phyloP scores from a whole-genome alignment of 2,113 vertebrate species.

The Melospiza georgiana region DNA sequence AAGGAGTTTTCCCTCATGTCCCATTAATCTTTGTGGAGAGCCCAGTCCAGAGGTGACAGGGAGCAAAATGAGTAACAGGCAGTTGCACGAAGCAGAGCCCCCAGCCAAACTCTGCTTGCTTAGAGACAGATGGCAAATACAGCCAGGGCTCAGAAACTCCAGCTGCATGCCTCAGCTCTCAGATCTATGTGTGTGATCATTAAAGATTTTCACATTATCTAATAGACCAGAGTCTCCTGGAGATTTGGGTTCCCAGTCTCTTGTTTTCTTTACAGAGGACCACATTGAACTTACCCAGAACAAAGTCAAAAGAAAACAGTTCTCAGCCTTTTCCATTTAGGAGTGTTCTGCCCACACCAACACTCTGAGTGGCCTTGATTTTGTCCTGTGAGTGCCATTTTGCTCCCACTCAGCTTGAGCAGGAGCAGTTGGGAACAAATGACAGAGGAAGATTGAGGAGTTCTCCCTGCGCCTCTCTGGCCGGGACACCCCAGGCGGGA shows the following conservation, averaged over 20 bases:
- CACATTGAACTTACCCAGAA: constrained; percentile 20
- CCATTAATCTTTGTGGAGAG: constrained; percentile 51
- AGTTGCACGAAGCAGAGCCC: constrained; percentile 24
- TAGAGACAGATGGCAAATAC: constrained; percentile 75
- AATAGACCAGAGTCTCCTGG: constrained; percentile 53
- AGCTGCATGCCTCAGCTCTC: constrained; percentile 66
- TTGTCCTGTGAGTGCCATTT: not conserved
- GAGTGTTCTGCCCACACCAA: not conserved
- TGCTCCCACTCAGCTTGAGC: not conserved
- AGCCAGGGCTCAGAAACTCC: constrained; percentile 61
- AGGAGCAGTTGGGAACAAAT: not conserved
- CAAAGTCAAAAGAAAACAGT: constrained; percentile 30
- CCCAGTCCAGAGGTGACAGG: constrained; percentile 1
- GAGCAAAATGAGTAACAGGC: constrained; percentile 40
- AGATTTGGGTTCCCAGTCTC: constrained; percentile 48
- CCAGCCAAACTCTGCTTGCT: constrained; percentile 67
- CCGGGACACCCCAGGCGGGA: not conserved
- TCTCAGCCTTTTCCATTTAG: constrained; percentile 3
- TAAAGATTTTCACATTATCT: constrained; percentile 62
- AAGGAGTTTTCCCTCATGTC: constrained; percentile 38
- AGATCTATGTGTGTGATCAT: constrained; percentile 78
- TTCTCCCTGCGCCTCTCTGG: not conserved
- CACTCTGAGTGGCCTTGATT: not conserved
- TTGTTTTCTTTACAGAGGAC: constrained; percentile 51
- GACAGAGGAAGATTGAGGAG: not conserved